Evolutionary conservation across 2,888 invertebrate genomes (phyloP), one percentile per base, ranked within the genome.

Genomic region (Melanophora roralis): DNA sequence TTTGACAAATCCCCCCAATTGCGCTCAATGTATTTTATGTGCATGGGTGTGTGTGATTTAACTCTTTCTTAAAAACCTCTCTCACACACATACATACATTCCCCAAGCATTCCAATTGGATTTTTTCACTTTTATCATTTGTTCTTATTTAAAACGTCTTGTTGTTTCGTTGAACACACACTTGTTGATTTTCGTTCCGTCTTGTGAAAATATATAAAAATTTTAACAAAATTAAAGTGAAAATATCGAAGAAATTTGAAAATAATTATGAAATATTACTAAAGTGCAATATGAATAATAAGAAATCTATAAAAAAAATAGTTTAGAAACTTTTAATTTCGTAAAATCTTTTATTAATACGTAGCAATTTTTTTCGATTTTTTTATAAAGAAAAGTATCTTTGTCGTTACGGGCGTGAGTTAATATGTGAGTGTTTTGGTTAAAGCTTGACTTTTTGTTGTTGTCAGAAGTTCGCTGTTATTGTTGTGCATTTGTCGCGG

Each of bases 121-220:
- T 47, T 80, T 72, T 45, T 69, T 64, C 55, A 23, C 19, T 71
- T 57, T 40, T 49, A 67, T 47, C 38, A 32, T 62, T 62, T 45
- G 72, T 64, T 72, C 80, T 80, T 72, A 64, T 74, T 74, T 68
- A 64, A 68, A 76, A 68, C 80, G 80, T 75, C 74, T 79, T 75
- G 60, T 53, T 32, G 60, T 47, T 57, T 77, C 64, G 69, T 47
- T 55, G 43, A 72, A 51, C 57, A 73, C 72, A 57, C 75, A 80
- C 75, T 80, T 80, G 80, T 80, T 76, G 80, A 72, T 80, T 69
- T 49, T 51, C 69, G 69, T 64, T 64, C 51, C 43, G 73, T 76
- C 49, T 62, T 75, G 40, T 49, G 40, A 21, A 62, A 69, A 62
- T 68, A 14, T 16, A 14, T 38, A 21, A 16, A 3, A 36, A 36